phyloP scores from a whole-genome alignment of 2,797 vertebrate species.

The Anniella stebbinsi region DNA sequence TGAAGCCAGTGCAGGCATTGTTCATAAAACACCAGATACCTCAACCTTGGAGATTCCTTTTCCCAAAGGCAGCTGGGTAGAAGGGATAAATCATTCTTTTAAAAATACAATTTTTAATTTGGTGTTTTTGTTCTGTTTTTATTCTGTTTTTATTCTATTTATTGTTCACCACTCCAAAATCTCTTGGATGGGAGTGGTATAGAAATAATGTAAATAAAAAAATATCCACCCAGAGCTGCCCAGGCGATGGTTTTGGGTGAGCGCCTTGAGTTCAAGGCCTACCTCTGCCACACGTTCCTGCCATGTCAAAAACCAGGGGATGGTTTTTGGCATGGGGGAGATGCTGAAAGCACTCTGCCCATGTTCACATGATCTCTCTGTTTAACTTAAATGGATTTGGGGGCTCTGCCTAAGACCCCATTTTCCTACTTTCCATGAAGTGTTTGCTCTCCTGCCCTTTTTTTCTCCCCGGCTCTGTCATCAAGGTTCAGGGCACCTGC shows the following conservation, averaged over 20 bases:
- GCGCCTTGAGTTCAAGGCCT: background rate
- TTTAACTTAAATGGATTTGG: background rate
- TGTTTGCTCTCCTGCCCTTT: background rate
- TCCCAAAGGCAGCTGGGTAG: background rate
- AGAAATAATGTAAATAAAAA: too few species aligned
- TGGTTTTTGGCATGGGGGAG: background rate
- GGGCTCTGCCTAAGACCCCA: background rate
- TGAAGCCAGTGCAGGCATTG: slow-evolving; percentile 32
- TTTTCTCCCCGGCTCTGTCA: background rate
- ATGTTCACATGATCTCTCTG: background rate
- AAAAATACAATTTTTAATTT: too few species aligned
- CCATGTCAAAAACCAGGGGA: too few species aligned
- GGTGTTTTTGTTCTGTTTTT: too few species aligned
- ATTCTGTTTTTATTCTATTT: too few species aligned
- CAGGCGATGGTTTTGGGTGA: background rate
- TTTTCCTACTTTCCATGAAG: background rate
- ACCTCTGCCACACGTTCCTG: background rate
- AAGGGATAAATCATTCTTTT: background rate
- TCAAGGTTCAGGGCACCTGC: background rate
- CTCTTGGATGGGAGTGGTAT: too few species aligned
- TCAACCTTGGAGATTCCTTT: background rate
- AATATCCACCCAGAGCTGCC: background rate
- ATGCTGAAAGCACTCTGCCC: background rate
- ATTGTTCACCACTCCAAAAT: too few species aligned
- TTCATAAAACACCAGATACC: slow-evolving; percentile 28